Evolutionary conservation across 2,113 vertebrate species (phyloP), one percentile per base, ranked within the genome.

Genomic region (Diphyllodes magnificus): DNA sequence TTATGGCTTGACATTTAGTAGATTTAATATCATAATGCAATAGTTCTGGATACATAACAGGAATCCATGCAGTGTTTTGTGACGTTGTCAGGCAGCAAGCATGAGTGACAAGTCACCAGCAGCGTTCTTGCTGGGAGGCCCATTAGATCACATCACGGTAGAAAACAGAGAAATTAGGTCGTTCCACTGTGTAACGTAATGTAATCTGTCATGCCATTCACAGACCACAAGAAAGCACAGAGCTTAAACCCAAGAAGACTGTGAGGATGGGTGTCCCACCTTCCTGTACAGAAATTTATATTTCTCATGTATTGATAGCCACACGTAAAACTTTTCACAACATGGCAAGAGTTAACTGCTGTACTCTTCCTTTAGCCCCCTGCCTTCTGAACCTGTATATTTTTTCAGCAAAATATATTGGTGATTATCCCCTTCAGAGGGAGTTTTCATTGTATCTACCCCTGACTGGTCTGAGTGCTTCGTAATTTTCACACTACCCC

Each of bases 161-260:
- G 88, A 76, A 93, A 93, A 72, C 17, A 63, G 57, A 86, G 84
- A 77, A 96, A 95, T 93, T 68, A 86, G 78, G 61, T 92, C 2
- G 1, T 86, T 94, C 51, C 61, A 84, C 47, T 35, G 64, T 79
- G 47, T 42, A 86, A 77, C 7, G 3, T 82, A 70, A 92, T 31
- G 27, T 50, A 90, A 80, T 86, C 59, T 82, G 86, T 95, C 80
- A 68, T 82, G 75, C 42, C 49, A 27, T 92, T 89, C 85, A 76
- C 60, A 93, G 64, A 87, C 60, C 50, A 70, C 33, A 13, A 69
- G 79, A 78, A 61, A 71, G 28, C 91, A 50, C 54, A 25, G 23
- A 72, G 66, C 57, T 82, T 93, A 47, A 94, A 92, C 77, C 28
- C 40, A 65, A 63, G 45, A 68, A 54, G 33, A 64, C 45, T 13